Percentiles rank a stretch among this genome's conserved stretches.
These are phyloP conservation scores for Mesitornis unicolor DNA, from an alignment of 2,113 vertebrate genomes.

Conservation along the genomic window DNA sequence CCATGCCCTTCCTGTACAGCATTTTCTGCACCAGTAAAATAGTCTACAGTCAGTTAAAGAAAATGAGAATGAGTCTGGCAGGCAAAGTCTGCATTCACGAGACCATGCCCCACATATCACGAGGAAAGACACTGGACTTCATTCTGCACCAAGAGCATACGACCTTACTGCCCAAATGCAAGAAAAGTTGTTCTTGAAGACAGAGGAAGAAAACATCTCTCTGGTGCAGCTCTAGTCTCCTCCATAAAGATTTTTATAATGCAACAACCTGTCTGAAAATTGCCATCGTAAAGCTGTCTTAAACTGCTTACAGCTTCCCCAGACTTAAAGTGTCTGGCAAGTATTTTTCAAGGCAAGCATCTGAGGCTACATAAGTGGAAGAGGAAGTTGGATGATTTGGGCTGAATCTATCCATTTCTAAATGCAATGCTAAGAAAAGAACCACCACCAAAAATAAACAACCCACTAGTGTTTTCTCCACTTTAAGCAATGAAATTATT, in stretches of 20 bases:
- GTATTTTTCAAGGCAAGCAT: background rate
- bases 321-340: background rate
- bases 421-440: background rate
- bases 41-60: background rate
- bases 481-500: background rate
- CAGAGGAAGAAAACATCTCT: background rate
- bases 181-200: background rate
- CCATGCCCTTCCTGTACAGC: too few relatives aligned
- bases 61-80: background rate
- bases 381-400: background rate
- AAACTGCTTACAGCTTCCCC: background rate
- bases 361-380: background rate
- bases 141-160: background rate
- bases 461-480: background rate
- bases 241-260: background rate
- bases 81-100: background rate
- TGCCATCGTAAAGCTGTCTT: background rate
- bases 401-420: background rate
- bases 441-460: too few relatives aligned
- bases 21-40: background rate
- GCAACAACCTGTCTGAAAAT: background rate
- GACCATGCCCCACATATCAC: too few relatives aligned
- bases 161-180: background rate
- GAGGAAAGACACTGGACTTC: background rate
- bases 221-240: background rate